These are phyloP conservation scores for Trachops cirrhosus DNA, from an alignment of 2,797 vertebrate genomes.

Conservation along the genomic window DNA sequence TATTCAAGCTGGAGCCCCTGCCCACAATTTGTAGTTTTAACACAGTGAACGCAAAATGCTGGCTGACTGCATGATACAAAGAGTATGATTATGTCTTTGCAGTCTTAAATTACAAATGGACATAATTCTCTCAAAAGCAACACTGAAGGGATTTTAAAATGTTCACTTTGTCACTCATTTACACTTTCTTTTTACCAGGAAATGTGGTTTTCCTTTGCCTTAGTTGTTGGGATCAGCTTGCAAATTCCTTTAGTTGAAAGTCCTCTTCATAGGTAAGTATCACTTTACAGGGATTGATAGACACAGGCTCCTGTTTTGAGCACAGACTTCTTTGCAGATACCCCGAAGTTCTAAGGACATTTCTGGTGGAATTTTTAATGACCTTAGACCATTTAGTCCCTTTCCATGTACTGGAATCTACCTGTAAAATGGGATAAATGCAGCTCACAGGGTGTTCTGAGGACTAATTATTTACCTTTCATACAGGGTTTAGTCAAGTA, in stretches of 20 bases:
- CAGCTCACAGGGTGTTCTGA: background rate
- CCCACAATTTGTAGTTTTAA: background rate
- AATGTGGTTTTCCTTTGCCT: background rate
- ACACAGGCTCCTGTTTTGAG: background rate
- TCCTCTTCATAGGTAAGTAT: background rate
- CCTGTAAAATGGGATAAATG: background rate
- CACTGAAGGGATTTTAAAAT: background rate
- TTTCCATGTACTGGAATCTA: background rate
- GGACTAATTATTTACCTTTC: background rate
- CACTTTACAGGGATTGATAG: background rate
- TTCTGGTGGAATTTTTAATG: background rate
- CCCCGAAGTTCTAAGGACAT: background rate
- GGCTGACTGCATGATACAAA: background rate
- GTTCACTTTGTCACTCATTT: background rate
- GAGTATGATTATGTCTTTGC: background rate
- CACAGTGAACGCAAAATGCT: background rate
- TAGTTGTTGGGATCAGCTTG: background rate
- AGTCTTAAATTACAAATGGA: background rate
- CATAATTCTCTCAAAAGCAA: background rate
- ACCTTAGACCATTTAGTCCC: background rate
- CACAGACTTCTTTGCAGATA: background rate
- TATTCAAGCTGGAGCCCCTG: background rate
- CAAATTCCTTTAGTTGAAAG: conserved; percentile 6
- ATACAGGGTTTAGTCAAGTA: background rate
- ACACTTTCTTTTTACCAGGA: background rate